These are phyloP conservation scores for Aurelia sp. DNA, from an alignment of 30 jellyfish, hydroid and myxozoan genomes.

Conservation along the genomic window DNA sequence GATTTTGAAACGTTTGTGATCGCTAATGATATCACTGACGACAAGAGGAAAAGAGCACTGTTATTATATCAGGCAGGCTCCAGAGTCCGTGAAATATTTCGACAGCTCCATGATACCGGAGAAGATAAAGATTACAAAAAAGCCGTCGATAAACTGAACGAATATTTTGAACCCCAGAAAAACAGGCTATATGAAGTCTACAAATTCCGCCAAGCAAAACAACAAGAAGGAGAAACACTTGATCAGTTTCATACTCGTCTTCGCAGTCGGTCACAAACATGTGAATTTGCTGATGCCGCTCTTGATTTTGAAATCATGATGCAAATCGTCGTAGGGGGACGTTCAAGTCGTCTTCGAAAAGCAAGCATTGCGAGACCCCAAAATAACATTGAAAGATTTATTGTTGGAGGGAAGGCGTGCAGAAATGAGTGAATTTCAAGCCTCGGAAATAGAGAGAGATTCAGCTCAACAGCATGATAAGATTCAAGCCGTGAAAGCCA, in stretches of 20 bases:
- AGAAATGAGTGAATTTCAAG: slow-evolving; percentile 2
- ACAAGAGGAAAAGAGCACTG: neutral
- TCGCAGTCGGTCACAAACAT: neutral
- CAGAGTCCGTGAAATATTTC: neutral
- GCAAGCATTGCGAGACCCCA: slow-evolving; percentile 8
- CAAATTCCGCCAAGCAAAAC: neutral
- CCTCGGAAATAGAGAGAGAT: neutral
- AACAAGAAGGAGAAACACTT: neutral
- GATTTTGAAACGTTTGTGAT: neutral
- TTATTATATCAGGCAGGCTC: neutral
- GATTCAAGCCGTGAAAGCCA: neutral
- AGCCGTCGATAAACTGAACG: neutral
- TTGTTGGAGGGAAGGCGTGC: slow-evolving; percentile 10
- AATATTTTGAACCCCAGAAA: neutral
- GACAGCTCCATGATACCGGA: neutral
- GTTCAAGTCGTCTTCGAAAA: neutral
- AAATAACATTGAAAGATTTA: neutral
- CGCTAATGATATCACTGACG: neutral
- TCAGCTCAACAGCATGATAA: too few relatives aligned
- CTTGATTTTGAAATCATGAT: neutral
- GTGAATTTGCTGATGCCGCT: neutral
- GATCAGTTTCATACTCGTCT: slow-evolving; percentile 11
- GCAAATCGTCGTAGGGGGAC: neutral
- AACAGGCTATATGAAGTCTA: neutral
- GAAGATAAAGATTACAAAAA: neutral